phyloP scores from a whole-genome alignment of 2,113 vertebrate genomes.

The Sigmodon hispidus region DNA sequence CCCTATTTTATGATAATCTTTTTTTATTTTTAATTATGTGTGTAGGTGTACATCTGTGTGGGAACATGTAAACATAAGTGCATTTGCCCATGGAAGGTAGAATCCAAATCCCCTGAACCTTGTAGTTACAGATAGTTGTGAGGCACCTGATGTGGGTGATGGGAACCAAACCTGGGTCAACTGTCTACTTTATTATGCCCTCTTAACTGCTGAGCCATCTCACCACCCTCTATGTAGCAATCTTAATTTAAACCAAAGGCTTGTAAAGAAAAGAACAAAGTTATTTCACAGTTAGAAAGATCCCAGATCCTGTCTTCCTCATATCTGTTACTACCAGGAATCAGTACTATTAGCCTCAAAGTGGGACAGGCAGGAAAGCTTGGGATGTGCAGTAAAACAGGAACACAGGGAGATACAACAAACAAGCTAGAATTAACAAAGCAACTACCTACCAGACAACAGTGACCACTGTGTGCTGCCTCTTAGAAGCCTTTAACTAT shows the following conservation, averaged over 20 bases:
- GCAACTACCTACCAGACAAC: constrained; percentile 37
- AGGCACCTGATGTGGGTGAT: not conserved
- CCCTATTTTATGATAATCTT: not conserved
- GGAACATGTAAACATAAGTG: not conserved
- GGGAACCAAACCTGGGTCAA: not conserved
- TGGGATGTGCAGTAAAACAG: constrained; percentile 4
- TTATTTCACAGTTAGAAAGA: constrained; percentile 33
- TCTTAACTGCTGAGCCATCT: not conserved
- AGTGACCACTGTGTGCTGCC: not conserved
- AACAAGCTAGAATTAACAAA: constrained; percentile 32
- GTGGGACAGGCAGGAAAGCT: constrained; percentile 34
- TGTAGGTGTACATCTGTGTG: not conserved
- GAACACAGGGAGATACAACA: constrained; percentile 10
- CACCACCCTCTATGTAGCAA: not conserved
- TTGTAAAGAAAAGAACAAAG: constrained; percentile 11
- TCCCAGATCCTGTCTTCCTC: constrained; percentile 42
- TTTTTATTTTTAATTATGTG: not conserved
- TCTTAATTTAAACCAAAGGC: constrained; percentile 51
- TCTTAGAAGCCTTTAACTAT: constrained; percentile 62
- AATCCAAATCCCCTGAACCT: not conserved
- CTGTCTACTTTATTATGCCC: not conserved
- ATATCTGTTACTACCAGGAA: constrained; percentile 32
- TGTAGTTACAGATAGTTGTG: not conserved
- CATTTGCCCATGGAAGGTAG: not conserved
- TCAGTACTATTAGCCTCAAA: constrained; percentile 21